phyloP scores from a whole-genome alignment of 1,140 invertebrate genomes.

The Mercenaria mercenaria region DNA sequence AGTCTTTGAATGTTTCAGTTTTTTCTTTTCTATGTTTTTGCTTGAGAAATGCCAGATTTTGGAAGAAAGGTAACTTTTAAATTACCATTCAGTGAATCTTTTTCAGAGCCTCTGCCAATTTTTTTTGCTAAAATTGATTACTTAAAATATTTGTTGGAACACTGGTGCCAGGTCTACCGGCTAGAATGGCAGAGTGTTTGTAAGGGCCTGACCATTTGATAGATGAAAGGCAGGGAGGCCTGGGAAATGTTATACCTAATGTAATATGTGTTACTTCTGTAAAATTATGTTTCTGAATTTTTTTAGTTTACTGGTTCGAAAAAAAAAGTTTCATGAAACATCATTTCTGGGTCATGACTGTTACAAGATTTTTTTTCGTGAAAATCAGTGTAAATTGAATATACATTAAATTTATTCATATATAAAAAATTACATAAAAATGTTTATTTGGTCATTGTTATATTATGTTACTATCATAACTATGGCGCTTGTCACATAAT shows the following conservation, averaged over 20 bases:
- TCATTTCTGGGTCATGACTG: too few species aligned
- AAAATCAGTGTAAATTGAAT: too few species aligned
- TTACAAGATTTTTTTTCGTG: too few species aligned
- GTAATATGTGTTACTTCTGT: too few species aligned
- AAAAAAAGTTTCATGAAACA: too few species aligned
- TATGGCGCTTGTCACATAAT: too few species aligned
- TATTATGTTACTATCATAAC: too few species aligned
- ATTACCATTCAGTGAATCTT: not conserved
- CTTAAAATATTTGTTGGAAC: constrained; percentile 36
- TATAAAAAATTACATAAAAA: too few species aligned
- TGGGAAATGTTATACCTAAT: not conserved
- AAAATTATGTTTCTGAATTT: not conserved
- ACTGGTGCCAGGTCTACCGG: not conserved
- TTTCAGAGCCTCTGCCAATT: not conserved
- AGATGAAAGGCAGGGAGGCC: not conserved
- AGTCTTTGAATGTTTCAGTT: constrained; percentile 34
- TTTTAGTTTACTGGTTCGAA: too few species aligned
- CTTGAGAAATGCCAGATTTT: constrained; percentile 36
- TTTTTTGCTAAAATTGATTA: constrained; percentile 44
- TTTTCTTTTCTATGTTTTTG: constrained; percentile 36
- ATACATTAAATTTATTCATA: too few species aligned
- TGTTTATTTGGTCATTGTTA: too few species aligned
- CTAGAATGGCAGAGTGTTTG: not conserved
- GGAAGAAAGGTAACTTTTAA: constrained; percentile 51
- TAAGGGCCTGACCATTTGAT: constrained; percentile 11